Conservation (phyloP, 2,888 invertebrate species). For the Rotaria socialis region DNA sequence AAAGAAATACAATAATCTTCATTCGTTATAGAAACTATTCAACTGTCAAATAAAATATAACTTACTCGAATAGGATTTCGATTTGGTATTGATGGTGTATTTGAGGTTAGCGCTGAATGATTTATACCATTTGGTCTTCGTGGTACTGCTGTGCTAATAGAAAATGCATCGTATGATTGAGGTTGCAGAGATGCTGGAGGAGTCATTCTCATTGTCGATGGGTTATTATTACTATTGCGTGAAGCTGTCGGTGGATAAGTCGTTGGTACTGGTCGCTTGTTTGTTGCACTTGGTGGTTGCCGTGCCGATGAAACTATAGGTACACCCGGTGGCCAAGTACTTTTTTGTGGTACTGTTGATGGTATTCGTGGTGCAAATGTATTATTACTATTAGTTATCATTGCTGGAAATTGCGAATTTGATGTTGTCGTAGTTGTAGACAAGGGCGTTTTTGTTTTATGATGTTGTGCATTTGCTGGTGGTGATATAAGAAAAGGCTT, state of each 20-base stretch:
- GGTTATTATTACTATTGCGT: constrained; percentile 8
- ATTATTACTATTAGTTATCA: constrained; percentile 24
- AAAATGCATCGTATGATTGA: neutral
- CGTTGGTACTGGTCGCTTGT: neutral
- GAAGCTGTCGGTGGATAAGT: neutral
- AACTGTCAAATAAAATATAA: no score
- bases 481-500: neutral
- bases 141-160: neutral
- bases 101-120: neutral
- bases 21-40: no score
- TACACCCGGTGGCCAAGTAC: neutral
- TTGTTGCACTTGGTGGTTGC: neutral
- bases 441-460: neutral
- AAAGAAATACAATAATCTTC: no score
- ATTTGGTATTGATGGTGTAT: neutral
- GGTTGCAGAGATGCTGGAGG: neutral
- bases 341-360: neutral
- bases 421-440: neutral
- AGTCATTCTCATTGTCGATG: neutral
- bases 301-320: neutral
- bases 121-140: neutral
- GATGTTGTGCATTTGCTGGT: neutral
- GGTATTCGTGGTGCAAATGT: neutral
- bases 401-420: neutral
- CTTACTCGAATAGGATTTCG: constrained; percentile 24